phyloP scores from a whole-genome alignment of 2,113 vertebrate species.

The Cyprinodon variegatus region DNA sequence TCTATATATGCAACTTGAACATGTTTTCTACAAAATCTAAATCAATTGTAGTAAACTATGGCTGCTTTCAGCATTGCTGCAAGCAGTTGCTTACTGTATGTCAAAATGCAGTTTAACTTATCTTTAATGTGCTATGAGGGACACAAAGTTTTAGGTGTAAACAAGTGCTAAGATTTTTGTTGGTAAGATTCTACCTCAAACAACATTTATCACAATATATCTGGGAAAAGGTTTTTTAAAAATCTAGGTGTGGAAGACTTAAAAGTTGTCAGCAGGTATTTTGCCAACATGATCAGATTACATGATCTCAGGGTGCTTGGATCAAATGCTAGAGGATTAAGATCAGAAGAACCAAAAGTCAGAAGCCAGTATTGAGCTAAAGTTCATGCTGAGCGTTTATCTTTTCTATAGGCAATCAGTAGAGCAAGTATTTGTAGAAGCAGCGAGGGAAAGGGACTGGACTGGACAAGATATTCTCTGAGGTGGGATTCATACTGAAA shows the following conservation, averaged over 20 bases:
- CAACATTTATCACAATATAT: constrained; percentile 22
- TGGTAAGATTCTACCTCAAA: constrained; percentile 24
- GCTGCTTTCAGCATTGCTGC: neutral
- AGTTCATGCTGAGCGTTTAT: constrained; percentile 43
- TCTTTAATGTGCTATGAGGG: neutral
- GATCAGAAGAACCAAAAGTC: constrained; percentile 55
- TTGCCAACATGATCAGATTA: constrained; percentile 57
- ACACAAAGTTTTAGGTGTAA: neutral
- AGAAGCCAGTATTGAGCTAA: constrained; percentile 29
- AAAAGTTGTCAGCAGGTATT: constrained; percentile 48
- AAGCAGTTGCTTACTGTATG: neutral
- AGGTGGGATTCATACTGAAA: constrained; percentile 40
- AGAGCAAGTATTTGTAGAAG: constrained; percentile 31
- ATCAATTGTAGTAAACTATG: neutral
- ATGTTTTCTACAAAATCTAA: neutral
- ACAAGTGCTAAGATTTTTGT: neutral
- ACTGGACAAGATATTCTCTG: constrained; percentile 52
- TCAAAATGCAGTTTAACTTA: neutral
- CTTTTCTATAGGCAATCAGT: constrained; percentile 56
- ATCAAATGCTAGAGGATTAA: constrained; percentile 66
- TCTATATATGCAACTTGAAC: neutral
- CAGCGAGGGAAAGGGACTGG: constrained; percentile 30
- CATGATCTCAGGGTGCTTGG: constrained; percentile 42
- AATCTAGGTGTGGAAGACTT: constrained; percentile 33
- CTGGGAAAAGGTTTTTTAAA: constrained; percentile 27